phyloP scores from a whole-genome alignment of 2,113 vertebrate species.

The Dromiciops gliroides region DNA sequence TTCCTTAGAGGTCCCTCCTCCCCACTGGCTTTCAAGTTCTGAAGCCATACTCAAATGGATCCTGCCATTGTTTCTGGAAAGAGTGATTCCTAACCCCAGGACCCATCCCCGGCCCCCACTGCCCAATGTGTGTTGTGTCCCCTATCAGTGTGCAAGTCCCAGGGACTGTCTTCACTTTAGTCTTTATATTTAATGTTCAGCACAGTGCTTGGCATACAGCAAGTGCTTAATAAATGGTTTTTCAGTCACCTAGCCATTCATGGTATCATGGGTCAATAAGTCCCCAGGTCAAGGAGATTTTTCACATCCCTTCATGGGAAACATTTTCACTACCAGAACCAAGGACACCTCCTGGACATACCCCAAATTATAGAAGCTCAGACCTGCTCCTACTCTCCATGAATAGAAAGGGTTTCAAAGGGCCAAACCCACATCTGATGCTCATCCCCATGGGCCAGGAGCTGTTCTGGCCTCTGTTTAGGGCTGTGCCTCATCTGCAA shows the following conservation, averaged over 20 bases:
- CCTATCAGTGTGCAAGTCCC: too few species aligned
- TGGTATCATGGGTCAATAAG: neutral
- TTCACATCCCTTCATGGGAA: neutral
- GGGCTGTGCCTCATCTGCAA: neutral
- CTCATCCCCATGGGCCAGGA: neutral
- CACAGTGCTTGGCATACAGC: neutral
- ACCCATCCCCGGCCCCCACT: neutral
- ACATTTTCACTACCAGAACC: neutral
- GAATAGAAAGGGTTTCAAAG: neutral
- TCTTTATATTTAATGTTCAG: neutral
- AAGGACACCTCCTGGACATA: too few species aligned
- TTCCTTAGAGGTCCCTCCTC: neutral
- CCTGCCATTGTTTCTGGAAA: neutral
- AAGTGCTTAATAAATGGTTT: neutral
- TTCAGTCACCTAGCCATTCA: neutral
- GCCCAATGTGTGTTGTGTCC: neutral
- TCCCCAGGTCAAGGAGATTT: neutral
- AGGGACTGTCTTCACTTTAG: neutral
- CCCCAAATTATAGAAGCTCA: too few species aligned
- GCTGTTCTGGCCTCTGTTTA: neutral
- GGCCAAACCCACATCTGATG: neutral
- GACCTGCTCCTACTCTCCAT: too few species aligned
- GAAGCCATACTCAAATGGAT: neutral
- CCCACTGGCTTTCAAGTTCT: neutral
- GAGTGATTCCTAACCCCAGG: too few species aligned